A percentile compares a stretch with the other conserved stretches of the same genome.
Conservation (phyloP, 2,797 vertebrate species). For the Diglossa cyanea region DNA sequence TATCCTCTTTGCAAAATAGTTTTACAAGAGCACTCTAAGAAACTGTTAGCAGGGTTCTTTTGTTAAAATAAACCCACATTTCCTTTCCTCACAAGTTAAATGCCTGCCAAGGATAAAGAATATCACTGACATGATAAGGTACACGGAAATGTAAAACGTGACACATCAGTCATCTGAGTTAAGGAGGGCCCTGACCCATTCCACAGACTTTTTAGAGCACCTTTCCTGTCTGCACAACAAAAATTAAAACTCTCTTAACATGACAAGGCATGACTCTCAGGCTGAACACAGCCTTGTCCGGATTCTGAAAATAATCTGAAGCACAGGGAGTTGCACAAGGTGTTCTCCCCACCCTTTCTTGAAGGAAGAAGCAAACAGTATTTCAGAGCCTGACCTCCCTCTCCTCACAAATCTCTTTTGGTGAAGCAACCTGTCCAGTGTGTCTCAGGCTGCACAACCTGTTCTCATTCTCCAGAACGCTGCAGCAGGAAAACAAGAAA, state of each 20-base stretch:
- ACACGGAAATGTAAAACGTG: not conserved
- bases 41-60: not conserved
- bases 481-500: not conserved
- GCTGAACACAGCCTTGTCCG: not conserved
- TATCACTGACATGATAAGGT: not conserved
- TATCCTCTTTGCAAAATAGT: not conserved
- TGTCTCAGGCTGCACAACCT: not conserved
- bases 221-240: not conserved
- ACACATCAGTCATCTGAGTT: not conserved
- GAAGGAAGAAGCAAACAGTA: not conserved
- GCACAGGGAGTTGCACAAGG: not conserved
- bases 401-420: not conserved
- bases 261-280: not conserved
- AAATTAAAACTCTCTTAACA: not conserved
- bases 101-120: not conserved
- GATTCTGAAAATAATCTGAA: not conserved
- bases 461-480: not conserved
- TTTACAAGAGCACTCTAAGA: not conserved
- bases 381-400: not conserved
- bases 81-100: not conserved
- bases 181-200: not conserved
- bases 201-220: not conserved
- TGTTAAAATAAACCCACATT: not conserved
- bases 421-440: not conserved
- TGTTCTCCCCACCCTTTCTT: not conserved